Percentiles rank a stretch among this genome's conserved stretches.
phyloP scores from a whole-genome alignment of 1,140 invertebrate genomes.

The Trinorchestia longiramus region DNA sequence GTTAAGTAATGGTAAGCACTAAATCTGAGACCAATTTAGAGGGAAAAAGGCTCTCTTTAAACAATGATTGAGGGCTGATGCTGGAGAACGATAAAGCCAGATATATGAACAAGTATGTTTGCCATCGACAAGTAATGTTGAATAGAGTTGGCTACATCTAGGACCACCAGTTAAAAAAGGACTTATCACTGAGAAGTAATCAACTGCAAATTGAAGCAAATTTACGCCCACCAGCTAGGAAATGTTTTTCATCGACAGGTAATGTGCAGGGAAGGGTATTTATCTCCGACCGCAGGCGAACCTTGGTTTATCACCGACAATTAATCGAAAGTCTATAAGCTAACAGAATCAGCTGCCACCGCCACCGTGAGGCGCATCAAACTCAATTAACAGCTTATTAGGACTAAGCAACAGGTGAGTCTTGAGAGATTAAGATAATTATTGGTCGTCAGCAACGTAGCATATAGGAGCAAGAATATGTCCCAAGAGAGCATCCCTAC shows the following conservation, averaged over 20 bases:
- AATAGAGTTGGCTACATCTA: neutral
- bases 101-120: neutral
- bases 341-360: neutral
- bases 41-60: neutral
- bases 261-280: neutral
- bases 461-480: neutral
- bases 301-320: neutral
- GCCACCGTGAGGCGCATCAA: neutral
- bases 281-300: neutral
- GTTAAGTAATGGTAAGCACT: neutral
- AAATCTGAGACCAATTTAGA: neutral
- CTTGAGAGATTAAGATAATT: neutral
- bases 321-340: neutral
- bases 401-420: neutral
- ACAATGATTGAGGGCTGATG: neutral
- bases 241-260: neutral
- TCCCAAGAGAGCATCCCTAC: no score
- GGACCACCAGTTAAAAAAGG: neutral
- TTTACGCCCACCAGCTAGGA: neutral
- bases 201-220: neutral
- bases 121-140: neutral
- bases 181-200: neutral
- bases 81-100: neutral
- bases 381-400: neutral
- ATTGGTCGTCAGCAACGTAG: neutral